Conservation (phyloP, 2,113 vertebrate genomes). For the Tragelaphus strepsiceros region DNA sequence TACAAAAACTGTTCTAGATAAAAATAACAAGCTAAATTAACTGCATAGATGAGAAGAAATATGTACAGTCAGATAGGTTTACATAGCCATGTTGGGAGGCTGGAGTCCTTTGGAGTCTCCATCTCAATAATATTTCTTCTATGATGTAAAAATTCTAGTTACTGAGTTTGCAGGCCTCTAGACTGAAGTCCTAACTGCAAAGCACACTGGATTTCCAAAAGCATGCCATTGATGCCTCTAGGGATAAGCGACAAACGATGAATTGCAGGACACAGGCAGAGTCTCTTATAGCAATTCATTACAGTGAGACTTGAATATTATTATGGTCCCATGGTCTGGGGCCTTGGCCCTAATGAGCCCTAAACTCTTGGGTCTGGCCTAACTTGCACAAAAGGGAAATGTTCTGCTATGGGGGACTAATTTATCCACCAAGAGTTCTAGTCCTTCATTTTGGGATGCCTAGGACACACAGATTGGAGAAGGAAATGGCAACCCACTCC, state of each 20-base stretch:
- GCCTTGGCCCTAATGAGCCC: neutral
- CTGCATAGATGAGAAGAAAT: neutral
- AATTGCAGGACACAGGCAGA: neutral
- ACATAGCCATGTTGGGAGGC: neutral
- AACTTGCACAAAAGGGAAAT: neutral
- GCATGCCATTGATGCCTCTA: neutral
- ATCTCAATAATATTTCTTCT: neutral
- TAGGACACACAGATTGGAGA: neutral
- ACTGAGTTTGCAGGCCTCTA: neutral
- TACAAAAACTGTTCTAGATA: neutral
- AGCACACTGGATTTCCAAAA: neutral
- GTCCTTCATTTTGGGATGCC: neutral
- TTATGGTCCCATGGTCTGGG: neutral
- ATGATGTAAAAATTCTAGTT: neutral
- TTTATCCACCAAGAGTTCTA: neutral
- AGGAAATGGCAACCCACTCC: no score
- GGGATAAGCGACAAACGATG: neutral
- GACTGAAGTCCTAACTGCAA: neutral
- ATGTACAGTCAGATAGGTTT: neutral
- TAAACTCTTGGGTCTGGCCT: neutral
- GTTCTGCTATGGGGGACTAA: neutral
- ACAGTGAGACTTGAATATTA: neutral
- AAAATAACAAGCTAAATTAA: neutral
- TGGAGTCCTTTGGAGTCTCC: neutral
- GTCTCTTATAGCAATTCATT: neutral